A percentile compares a stretch with the other conserved stretches of the same genome.
Conservation (phyloP, 2,797 vertebrate species). For the Mycteria americana region DNA sequence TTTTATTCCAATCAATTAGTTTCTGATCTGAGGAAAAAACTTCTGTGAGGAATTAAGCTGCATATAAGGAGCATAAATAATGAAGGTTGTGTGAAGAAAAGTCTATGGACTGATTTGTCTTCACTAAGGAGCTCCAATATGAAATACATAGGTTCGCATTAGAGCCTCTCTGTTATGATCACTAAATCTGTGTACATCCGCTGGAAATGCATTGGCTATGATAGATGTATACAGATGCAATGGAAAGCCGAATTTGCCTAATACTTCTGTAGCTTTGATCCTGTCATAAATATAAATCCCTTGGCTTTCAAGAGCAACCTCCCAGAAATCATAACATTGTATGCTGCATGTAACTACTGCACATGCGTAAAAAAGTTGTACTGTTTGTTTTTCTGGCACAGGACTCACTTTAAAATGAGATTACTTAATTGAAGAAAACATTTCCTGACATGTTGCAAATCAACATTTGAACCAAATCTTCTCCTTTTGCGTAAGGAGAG, state of each 20-base stretch:
- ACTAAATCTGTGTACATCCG: background rate
- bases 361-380: slow-evolving; percentile 52
- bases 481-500: slow-evolving; percentile 48
- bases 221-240: background rate
- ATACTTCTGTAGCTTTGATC: slow-evolving; percentile 49
- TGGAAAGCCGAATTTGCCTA: background rate
- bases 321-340: slow-evolving; percentile 56
- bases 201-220: background rate
- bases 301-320: slow-evolving; percentile 43
- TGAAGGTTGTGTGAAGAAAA: background rate
- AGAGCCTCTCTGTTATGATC: background rate
- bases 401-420: slow-evolving; percentile 66
- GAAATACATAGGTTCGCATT: background rate
- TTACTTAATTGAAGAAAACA: slow-evolving; percentile 76
- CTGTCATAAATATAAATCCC: slow-evolving; percentile 49
- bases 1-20: background rate
- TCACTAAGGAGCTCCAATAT: background rate
- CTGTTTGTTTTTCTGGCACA: slow-evolving; percentile 71
- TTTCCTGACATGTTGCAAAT: slow-evolving; percentile 71
- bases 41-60: background rate
- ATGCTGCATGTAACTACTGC: background rate
- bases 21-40: background rate
- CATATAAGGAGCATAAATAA: background rate
- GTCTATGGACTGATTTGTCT: background rate
- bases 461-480: slow-evolving; percentile 73